Percentiles rank a stretch among this genome's conserved stretches.
These are phyloP conservation scores for Eilema depressum DNA, from an alignment of 2,888 invertebrate species.

Conservation along the genomic window DNA sequence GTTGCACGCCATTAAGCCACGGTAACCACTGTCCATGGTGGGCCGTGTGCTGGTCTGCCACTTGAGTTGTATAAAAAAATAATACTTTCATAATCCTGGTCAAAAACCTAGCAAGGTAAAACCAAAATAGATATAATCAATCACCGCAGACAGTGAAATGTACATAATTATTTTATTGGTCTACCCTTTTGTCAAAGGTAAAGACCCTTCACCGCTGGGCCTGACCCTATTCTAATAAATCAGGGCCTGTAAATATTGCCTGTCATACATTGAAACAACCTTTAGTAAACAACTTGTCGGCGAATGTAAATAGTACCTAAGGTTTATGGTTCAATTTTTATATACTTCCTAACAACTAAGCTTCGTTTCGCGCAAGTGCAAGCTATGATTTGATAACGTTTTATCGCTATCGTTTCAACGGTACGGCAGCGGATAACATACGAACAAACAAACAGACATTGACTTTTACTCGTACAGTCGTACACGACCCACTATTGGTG, in stretches of 20 bases:
- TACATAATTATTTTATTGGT: slow-evolving; percentile 6
- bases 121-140: not conserved
- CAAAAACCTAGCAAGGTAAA: not conserved
- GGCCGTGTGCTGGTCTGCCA: too few relatives aligned
- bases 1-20: too few relatives aligned
- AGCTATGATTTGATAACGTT: too few relatives aligned
- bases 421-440: not conserved
- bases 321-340: too few relatives aligned
- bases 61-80: too few relatives aligned
- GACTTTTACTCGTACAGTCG: too few relatives aligned
- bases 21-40: too few relatives aligned
- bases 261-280: not conserved
- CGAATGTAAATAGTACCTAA: not conserved
- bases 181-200: slow-evolving; percentile 2
- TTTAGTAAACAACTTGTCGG: not conserved
- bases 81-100: too few relatives aligned
- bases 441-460: not conserved
- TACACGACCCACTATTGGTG: too few relatives aligned
- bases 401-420: too few relatives aligned
- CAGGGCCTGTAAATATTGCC: not conserved
- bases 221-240: not conserved
- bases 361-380: too few relatives aligned
- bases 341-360: too few relatives aligned
- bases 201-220: not conserved
- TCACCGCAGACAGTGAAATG: not conserved